Percentiles rank a stretch among this genome's conserved stretches.
phyloP scores from a whole-genome alignment of 2,888 invertebrate genomes.

The Malthinus flaveolus region DNA sequence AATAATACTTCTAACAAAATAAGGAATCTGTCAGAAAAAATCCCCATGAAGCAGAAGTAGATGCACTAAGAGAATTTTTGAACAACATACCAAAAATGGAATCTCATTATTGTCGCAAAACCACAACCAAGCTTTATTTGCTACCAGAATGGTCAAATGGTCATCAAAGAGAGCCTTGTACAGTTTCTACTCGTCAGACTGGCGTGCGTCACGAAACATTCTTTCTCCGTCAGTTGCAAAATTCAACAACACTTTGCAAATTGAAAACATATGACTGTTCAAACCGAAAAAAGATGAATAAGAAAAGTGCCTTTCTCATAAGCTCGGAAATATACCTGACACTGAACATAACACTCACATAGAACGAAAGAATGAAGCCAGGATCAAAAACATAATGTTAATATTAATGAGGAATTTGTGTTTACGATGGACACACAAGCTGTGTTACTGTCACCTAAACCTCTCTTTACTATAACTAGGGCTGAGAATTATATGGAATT shows the following conservation, averaged over 20 bases:
- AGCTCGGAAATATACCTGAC: neutral
- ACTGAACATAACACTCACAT: neutral
- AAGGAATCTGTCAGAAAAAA: too few relatives aligned
- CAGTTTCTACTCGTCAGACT: neutral
- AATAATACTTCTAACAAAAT: too few relatives aligned
- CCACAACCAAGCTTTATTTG: constrained; percentile 6
- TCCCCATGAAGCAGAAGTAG: neutral
- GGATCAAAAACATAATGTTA: neutral
- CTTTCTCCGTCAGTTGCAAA: neutral
- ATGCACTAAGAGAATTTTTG: neutral
- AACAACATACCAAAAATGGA: neutral
- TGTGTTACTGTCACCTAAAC: neutral
- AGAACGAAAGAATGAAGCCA: neutral
- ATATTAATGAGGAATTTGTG: neutral
- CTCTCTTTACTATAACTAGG: constrained; percentile 6
- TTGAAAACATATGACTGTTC: neutral
- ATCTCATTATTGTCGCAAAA: constrained; percentile 5
- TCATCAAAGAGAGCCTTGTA: constrained; percentile 4
- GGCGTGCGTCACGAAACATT: neutral
- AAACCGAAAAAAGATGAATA: constrained; percentile 4
- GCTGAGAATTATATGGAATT: too few relatives aligned
- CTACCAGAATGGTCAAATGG: constrained; percentile 1
- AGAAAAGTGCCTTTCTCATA: neutral
- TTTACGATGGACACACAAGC: constrained; percentile 3
- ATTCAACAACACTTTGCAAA: neutral